Conservation (phyloP, 2,888 invertebrate genomes). For the Ashinkailepas kermadecensis region DNA sequence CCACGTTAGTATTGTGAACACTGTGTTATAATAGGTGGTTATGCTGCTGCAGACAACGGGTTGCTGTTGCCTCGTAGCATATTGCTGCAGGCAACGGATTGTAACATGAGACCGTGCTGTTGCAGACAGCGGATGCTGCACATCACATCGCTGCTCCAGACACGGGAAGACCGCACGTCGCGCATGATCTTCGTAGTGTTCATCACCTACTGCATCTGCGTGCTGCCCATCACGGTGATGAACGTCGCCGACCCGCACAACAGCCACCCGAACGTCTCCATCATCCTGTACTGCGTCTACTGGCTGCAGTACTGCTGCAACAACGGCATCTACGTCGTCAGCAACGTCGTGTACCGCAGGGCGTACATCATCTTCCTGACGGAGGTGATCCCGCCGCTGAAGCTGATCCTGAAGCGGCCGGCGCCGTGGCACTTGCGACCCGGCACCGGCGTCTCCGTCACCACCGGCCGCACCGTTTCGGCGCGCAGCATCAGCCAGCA, state of each 20-base stretch:
- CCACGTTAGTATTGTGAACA: too few relatives aligned
- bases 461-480: not conserved
- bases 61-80: too few relatives aligned
- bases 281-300: conserved; percentile 31
- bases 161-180: conserved; percentile 31
- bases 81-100: too few relatives aligned
- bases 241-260: conserved; percentile 28
- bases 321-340: conserved; percentile 33
- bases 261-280: conserved; percentile 22
- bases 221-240: conserved; percentile 31
- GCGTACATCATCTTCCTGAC: conserved; percentile 30
- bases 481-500: not conserved
- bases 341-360: conserved; percentile 27
- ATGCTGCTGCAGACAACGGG: too few relatives aligned
- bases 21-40: too few relatives aligned
- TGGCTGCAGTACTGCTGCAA: conserved; percentile 32
- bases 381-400: not conserved
- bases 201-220: conserved; percentile 31
- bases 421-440: not conserved
- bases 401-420: not conserved
- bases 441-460: not conserved
- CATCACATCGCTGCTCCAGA: not conserved
- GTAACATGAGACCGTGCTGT: not conserved
- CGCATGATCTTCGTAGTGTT: conserved; percentile 30
- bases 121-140: not conserved